Base-by-base conservation (phyloP, 2,888 invertebrate genomes). In the Napeogenes inachia region DNA sequence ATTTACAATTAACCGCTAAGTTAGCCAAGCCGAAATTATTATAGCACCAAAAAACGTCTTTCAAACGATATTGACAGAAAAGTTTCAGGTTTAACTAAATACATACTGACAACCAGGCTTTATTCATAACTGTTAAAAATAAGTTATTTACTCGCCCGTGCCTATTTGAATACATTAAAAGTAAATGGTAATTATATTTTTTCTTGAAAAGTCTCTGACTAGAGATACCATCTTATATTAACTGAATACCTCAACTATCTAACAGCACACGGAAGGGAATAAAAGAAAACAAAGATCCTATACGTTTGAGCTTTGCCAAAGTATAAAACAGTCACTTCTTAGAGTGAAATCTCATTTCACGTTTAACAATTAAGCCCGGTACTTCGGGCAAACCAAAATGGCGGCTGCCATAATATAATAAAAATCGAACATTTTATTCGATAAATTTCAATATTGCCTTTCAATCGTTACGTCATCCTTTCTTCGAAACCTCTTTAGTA, bases 21-120 rank as follows among this genome's bases (percentile, higher is more conserved):
- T 88, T 86, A 89, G 89, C 88, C 84, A 87, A 89, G 89, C 89
- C 88, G 85, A 89, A 87, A 83, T 79, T 73, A 85, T 84, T 75
- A 79, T 89, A 90, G 89, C 89, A 90, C 89, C 89, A 85, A 89
- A 88, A 86, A 78, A 82, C 80, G 78, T 84, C 80, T 81, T 72
- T 72, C 80, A 82, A 78, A 73, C 59, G 71, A 84, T 84, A 85
- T 78, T 77, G 87, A 89, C 75, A 89, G 89, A 89, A 89, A 89
- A 89, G 88, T 89, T 89, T 87, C 89, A 80, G 65, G 64, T 56
- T 62, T 56, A 57, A 63, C 56, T 67, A 50, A 59, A 61, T 67
- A 78, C 80, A 82, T 81, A 84, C 81, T 21, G 21, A 72, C 68
- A 78, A 77, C 77, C 80, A 84, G 83, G 78, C 77, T 68, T 67